These are phyloP conservation scores for Podotricha telesiphe DNA, from an alignment of 2,888 invertebrate genomes.

Conservation along the genomic window DNA sequence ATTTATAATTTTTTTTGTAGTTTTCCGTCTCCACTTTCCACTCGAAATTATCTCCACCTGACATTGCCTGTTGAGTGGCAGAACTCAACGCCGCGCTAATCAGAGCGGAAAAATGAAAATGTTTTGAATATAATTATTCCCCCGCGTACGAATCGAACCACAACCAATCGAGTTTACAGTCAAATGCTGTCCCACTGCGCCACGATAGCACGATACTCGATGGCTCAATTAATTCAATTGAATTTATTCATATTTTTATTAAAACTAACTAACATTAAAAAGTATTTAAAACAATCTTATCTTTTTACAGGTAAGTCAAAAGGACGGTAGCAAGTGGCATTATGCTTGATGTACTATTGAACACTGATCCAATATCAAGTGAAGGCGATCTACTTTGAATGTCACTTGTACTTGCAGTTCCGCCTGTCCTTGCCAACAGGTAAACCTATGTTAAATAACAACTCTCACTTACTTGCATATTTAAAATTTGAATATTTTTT, in stretches of 20 bases:
- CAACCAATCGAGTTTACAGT: too few species aligned
- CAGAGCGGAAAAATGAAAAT: too few species aligned
- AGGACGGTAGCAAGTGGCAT: conserved; percentile 33
- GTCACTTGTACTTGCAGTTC: conserved; percentile 63
- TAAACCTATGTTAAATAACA: conserved; percentile 28
- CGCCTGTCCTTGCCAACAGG: conserved; percentile 58
- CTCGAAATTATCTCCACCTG: too few species aligned
- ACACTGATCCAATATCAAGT: conserved; percentile 31
- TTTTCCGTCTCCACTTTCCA: too few species aligned
- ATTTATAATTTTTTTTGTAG: too few species aligned
- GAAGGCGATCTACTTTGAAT: conserved; percentile 65
- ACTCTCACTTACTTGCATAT: not conserved
- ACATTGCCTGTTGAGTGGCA: too few species aligned
- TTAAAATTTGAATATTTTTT: not conserved
- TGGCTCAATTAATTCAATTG: too few species aligned
- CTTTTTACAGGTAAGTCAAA: conserved; percentile 53
- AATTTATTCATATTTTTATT: not conserved
- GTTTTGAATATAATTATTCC: too few species aligned
- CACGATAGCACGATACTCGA: too few species aligned
- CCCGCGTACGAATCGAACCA: too few species aligned
- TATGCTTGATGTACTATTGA: conserved; percentile 21
- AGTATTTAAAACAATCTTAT: not conserved
- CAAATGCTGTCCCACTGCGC: too few species aligned
- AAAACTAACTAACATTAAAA: not conserved
- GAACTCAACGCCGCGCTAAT: too few species aligned